phyloP scores from a whole-genome alignment of 2,113 vertebrate species.

The Copsychus sechellarum region DNA sequence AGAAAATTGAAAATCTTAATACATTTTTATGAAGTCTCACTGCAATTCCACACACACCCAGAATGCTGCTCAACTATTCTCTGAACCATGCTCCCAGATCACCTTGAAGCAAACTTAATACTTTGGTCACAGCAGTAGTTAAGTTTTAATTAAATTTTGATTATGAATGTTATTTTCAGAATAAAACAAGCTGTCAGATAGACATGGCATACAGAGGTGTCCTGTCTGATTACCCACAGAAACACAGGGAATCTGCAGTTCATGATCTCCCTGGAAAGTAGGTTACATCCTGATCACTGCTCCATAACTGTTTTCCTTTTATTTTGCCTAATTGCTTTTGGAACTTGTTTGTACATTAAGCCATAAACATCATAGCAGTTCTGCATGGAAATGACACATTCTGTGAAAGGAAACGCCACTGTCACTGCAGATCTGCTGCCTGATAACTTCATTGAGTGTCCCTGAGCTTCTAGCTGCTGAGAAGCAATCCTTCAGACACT shows the following conservation, averaged over 20 bases:
- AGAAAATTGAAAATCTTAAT: not conserved
- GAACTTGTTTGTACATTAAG: not conserved
- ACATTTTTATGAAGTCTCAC: not conserved
- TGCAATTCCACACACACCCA: not conserved
- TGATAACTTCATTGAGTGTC: not conserved
- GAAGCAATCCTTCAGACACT: not conserved
- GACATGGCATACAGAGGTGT: not conserved
- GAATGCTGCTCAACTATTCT: not conserved
- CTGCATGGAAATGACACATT: fast-evolving
- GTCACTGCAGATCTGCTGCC: not conserved
- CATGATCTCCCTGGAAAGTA: not conserved
- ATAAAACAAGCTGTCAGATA: not conserved
- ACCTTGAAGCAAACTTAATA: not conserved
- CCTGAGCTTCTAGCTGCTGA: not conserved
- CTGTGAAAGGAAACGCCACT: not conserved
- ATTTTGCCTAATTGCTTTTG: not conserved
- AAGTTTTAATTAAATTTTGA: not conserved
- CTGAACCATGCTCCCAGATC: not conserved
- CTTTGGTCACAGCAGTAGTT: not conserved
- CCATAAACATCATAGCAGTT: not conserved
- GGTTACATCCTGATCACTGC: not conserved
- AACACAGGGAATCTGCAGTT: not conserved
- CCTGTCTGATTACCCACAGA: not conserved
- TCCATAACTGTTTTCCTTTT: not conserved
- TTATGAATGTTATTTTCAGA: not conserved